phyloP scores from a whole-genome alignment of 2,888 invertebrate genomes.

The Acanthosepion pharaonis region DNA sequence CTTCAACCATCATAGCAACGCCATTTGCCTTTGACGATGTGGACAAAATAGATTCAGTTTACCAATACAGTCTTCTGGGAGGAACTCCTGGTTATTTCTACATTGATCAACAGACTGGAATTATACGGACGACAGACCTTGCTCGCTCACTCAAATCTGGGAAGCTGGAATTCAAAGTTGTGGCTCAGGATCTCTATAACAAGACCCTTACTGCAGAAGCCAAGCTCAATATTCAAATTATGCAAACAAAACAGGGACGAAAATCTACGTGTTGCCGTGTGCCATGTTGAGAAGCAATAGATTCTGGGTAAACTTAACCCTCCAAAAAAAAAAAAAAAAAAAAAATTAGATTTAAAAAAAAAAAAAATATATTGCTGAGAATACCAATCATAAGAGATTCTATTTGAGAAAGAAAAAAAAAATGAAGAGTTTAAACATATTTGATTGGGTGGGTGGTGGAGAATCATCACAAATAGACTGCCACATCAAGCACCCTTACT shows the following conservation, averaged over 20 bases:
- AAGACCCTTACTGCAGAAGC: conserved; percentile 48
- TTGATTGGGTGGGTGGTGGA: not conserved
- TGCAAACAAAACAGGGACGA: not conserved
- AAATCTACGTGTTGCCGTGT: conserved; percentile 41
- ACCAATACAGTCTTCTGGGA: conserved; percentile 53
- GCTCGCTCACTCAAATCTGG: conserved; percentile 44
- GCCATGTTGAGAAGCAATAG: conserved; percentile 25
- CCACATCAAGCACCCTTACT: not conserved
- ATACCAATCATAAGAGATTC: not conserved
- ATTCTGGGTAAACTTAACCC: not conserved
- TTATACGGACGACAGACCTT: conserved; percentile 52
- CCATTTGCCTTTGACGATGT: conserved; percentile 57
- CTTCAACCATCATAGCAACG: conserved; percentile 54
- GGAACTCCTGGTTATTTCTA: conserved; percentile 51
- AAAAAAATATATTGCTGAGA: not conserved
- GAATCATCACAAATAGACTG: not conserved
- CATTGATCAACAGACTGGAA: conserved; percentile 53
- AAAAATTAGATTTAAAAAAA: not conserved
- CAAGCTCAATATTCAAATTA: conserved; percentile 49
- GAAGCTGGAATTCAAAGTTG: conserved; percentile 48
- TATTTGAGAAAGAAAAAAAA: not conserved
- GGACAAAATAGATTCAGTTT: conserved; percentile 53
- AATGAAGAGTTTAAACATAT: not conserved
- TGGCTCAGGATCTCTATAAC: conserved; percentile 50
- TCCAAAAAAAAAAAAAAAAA: not conserved